phyloP scores from a whole-genome alignment of 2,888 invertebrate species.

The Lamproptera curius region DNA sequence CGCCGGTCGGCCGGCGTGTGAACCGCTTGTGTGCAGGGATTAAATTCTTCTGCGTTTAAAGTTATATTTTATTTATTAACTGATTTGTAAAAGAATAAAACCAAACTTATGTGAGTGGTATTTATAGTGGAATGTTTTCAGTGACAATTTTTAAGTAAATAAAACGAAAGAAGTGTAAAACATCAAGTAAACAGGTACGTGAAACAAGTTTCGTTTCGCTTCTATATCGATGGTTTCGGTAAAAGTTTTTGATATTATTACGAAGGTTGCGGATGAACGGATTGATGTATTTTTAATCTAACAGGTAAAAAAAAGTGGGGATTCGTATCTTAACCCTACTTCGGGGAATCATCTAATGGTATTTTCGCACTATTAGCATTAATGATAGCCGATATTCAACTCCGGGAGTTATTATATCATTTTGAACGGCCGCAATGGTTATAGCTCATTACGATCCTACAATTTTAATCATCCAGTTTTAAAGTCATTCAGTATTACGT shows the following conservation, averaged over 20 bases:
- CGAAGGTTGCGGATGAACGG: no score
- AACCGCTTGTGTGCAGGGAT: conserved; percentile 53
- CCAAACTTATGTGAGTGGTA: conserved; percentile 28
- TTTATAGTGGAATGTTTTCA: conserved; percentile 19
- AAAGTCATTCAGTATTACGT: neutral
- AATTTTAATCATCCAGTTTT: neutral
- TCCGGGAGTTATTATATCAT: conserved; percentile 1
- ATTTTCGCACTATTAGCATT: conserved; percentile 4
- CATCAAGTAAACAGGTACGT: conserved; percentile 12
- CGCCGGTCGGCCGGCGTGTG: conserved; percentile 41
- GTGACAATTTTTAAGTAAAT: conserved; percentile 20
- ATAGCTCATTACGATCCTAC: no score
- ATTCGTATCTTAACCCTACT: conserved; percentile 9
- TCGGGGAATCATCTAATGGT: conserved; percentile 4
- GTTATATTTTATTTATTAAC: conserved; percentile 4
- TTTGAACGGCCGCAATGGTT: no score
- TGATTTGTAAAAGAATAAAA: neutral
- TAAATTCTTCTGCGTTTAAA: conserved; percentile 37
- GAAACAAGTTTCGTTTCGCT: neutral
- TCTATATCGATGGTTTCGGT: no score
- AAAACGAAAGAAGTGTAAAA: neutral
- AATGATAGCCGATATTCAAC: conserved; percentile 17
- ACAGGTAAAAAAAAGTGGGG: neutral
- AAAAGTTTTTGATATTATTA: no score
- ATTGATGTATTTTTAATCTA: no score